Base-by-base conservation (phyloP, 2,113 vertebrate genomes). In the Arenaria interpres region DNA sequence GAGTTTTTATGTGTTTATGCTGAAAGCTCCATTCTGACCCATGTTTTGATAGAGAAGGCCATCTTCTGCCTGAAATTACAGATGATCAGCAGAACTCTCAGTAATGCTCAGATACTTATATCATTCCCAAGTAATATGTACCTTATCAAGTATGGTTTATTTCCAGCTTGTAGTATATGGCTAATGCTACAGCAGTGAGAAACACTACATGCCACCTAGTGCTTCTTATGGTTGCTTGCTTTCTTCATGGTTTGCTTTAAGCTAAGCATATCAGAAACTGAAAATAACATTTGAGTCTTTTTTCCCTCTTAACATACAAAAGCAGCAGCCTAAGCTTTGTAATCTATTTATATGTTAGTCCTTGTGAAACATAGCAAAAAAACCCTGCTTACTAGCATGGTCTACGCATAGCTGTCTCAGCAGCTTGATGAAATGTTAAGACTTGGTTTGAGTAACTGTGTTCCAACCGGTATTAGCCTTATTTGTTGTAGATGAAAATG, bases 321-420 rank as follows among this genome's bases (percentile, higher is more conserved):
- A 2, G 12, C 27, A 32, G 71, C 71, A 87, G 67, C 56, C 72
- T 84, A 64, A 37, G 11, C 85, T 88, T 95, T 96, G 35, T 81
- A 87, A 85, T 75, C 69, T 95, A 27, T 83, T 96, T 62, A 57
- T 80, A 27, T 76, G 50, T 66, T 63, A 72, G 32, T 75, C 67
- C 50, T 66, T 91, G 39, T 91, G 85, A 97, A 97, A 93, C 46
- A 59, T 3, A 78, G 32, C 41, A 84, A 90, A 94, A 77, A 73
- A 10, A 4, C 28, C 37, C 57, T 85, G 10, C 84, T 80, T 75
- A 41, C 15, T 91, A 56, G 28, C 35, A 63, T 28, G 51, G 72
- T 77, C 79, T 67, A 51, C 27, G 66, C 14, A 17, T 76, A 82
- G 35, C 66, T 96, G 25, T 86, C 73, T 93, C 90, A 91, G 87